Percentiles rank a stretch among this genome's conserved stretches.
Conservation (phyloP, 2,888 invertebrate genomes). For the Argyra leucocephala region DNA sequence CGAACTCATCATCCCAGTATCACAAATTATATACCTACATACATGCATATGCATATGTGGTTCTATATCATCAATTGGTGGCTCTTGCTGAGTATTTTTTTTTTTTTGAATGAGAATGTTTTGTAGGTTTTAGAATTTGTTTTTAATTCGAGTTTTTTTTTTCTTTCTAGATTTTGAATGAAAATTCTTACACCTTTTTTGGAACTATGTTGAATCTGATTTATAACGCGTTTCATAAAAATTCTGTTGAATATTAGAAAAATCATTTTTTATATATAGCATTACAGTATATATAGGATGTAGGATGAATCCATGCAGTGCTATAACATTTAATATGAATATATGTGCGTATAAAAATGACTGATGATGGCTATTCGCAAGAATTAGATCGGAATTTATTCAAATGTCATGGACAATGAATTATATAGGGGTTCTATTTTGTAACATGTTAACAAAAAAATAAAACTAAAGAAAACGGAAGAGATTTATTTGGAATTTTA, state of each 20-base stretch:
- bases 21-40: no score
- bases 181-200: background rate
- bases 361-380: background rate
- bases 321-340: no score
- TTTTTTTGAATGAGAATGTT: no score
- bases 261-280: no score
- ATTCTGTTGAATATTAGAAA: no score
- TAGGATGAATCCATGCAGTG: no score
- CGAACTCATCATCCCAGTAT: no score
- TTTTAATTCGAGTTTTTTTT: background rate
- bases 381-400: background rate
- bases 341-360: background rate
- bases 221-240: background rate
- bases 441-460: background rate
- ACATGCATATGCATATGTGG: no score
- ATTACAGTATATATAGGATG: no score
- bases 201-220: background rate
- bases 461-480: background rate
- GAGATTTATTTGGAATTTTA: background rate
- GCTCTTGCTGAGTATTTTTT: no score
- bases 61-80: no score
- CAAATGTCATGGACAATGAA: background rate
- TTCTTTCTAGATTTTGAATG: background rate
- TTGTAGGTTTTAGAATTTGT: no score
- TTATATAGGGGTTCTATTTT: background rate